Conservation (phyloP, 2,113 vertebrate species). For the Hystrix cristata region DNA sequence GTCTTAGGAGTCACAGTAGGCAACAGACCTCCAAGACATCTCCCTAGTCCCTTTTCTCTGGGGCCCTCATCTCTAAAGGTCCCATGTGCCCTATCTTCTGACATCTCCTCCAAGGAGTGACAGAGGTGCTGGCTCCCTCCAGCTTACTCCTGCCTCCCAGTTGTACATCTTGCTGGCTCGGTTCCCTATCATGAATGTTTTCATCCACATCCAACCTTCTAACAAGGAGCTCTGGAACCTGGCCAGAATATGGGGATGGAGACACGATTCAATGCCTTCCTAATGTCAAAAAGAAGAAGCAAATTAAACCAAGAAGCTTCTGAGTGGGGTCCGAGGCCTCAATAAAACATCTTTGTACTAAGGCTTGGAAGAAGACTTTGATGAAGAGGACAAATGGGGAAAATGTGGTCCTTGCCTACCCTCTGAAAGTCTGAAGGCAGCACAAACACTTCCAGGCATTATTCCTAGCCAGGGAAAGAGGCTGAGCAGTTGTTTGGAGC, state of each 20-base stretch:
- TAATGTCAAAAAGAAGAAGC: slow-evolving; percentile 79
- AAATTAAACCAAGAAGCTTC: slow-evolving; percentile 79
- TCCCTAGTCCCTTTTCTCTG: neutral
- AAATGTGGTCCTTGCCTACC: slow-evolving; percentile 70
- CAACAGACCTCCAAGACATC: rapidly evolving
- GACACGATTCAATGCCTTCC: slow-evolving; percentile 80
- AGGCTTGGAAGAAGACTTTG: slow-evolving; percentile 79
- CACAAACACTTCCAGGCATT: slow-evolving; percentile 79
- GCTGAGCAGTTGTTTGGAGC: slow-evolving; percentile 59
- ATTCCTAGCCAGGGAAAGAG: slow-evolving; percentile 67
- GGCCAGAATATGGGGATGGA: slow-evolving; percentile 55
- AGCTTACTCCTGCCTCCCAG: slow-evolving; percentile 29
- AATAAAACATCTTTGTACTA: slow-evolving; percentile 84
- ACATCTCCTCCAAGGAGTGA: neutral
- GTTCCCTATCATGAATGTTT: slow-evolving; percentile 69
- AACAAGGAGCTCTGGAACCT: slow-evolving; percentile 80
- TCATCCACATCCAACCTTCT: slow-evolving; percentile 69
- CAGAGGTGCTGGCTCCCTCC: slow-evolving; percentile 55
- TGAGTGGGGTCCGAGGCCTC: slow-evolving; percentile 81
- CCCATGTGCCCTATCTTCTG: rapidly evolving
- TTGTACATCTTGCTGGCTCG: neutral
- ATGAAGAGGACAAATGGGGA: slow-evolving; percentile 61
- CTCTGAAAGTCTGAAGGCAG: slow-evolving; percentile 73
- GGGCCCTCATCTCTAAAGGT: neutral
- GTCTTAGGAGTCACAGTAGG: neutral